These are phyloP conservation scores for Drosophila ercepeae DNA, from an alignment of 1,140 invertebrate genomes.

Conservation along the genomic window DNA sequence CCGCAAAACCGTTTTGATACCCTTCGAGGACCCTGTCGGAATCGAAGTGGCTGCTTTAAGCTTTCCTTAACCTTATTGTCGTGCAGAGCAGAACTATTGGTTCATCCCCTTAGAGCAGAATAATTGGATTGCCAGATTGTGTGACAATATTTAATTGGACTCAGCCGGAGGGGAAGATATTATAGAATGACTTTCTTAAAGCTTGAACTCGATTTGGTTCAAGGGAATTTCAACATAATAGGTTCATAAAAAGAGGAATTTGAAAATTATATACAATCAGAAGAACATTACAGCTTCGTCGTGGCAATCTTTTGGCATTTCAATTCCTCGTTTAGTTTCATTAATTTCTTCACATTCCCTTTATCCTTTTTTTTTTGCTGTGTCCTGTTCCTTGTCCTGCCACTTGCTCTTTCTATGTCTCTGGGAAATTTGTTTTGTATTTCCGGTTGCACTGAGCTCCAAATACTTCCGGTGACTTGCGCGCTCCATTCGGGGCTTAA, in stretches of 20 bases:
- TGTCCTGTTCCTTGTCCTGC: conserved; percentile 3
- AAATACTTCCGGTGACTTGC: conserved; percentile 73
- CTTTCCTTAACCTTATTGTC: conserved; percentile 32
- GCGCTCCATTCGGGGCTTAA: conserved; percentile 52
- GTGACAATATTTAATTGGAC: conserved; percentile 35
- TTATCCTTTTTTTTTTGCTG: neutral
- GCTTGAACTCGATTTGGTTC: neutral
- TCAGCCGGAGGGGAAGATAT: neutral
- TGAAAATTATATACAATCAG: neutral
- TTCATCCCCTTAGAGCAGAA: conserved; percentile 19
- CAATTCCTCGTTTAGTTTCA: conserved; percentile 58
- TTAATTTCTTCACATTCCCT: conserved; percentile 49
- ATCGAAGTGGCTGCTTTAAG: conserved; percentile 14
- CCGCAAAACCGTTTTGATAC: conserved; percentile 40
- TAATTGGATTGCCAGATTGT: conserved; percentile 46
- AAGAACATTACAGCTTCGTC: conserved; percentile 49
- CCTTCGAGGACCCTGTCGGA: conserved; percentile 13
- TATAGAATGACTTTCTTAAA: conserved; percentile 5
- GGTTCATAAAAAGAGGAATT: neutral
- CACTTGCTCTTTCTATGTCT: conserved; percentile 10
- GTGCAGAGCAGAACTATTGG: conserved; percentile 33
- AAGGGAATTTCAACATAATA: neutral
- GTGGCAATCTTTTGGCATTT: conserved; percentile 2
- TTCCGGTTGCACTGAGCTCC: conserved; percentile 58
- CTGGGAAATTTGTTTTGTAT: conserved; percentile 73